phyloP scores from a whole-genome alignment of 2,113 vertebrate species.

The Chinchilla lanigera region DNA sequence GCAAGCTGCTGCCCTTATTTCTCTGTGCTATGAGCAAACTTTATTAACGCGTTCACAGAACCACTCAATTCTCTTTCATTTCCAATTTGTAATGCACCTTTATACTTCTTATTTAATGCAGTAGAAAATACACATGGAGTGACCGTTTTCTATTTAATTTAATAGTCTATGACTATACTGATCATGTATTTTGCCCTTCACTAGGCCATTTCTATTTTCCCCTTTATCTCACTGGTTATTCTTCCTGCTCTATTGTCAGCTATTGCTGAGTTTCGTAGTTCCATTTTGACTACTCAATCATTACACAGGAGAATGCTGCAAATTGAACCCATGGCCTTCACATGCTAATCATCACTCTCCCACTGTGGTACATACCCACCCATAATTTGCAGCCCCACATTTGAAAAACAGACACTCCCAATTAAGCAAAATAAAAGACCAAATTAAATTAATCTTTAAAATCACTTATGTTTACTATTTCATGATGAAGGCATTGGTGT shows the following conservation, averaged over 20 bases:
- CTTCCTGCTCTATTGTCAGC: not conserved
- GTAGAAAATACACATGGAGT: not conserved
- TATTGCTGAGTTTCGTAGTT: not conserved
- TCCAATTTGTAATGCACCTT: not conserved
- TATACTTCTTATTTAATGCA: conserved; percentile 26
- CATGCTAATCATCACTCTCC: not conserved
- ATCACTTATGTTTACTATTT: not conserved
- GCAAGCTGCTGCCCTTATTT: not conserved
- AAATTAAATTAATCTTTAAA: not conserved
- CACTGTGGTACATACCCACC: not conserved
- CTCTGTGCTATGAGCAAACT: not conserved
- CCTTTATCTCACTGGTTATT: not conserved
- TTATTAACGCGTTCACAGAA: not conserved
- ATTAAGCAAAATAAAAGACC: not conserved
- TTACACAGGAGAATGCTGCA: not conserved
- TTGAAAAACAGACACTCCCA: not conserved
- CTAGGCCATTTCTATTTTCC: not conserved
- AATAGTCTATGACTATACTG: not conserved
- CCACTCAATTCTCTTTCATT: not conserved
- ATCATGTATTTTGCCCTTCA: not conserved
- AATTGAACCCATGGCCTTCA: not conserved
- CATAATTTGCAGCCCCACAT: not conserved
- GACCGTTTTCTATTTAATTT: conserved; percentile 2
- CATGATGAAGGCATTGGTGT: not conserved
- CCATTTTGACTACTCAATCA: not conserved